Base-by-base conservation (phyloP, 2,113 vertebrate genomes). In the Corynorhinus townsendii region DNA sequence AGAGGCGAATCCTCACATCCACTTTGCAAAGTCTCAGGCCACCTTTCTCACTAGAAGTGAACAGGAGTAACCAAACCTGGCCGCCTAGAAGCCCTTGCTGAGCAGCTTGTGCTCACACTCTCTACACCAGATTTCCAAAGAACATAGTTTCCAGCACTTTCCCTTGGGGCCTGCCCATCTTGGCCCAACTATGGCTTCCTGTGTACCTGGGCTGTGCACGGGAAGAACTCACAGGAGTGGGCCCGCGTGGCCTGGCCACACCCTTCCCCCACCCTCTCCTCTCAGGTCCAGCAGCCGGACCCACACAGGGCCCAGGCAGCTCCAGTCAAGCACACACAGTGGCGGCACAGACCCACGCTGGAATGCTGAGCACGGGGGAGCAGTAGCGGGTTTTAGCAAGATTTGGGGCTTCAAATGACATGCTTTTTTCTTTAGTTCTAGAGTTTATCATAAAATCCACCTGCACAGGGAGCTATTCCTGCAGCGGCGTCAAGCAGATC, bases 221-320 rank as follows among this genome's bases (percentile, higher is more conserved):
- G 7, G 7, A 49, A 9, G 72, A 26, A 14, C 24, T 40, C 62
- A 11, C 7, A 22, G 5, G 22, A 85, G 43, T 45, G n/a, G 35
- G 33, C 14, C 35, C 5, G 4, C 0, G 28, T 54, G 33, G 22
- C 24, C 28, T 1, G 8, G 40, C 43, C 3, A 1, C 4, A 64
- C 28, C 62, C 28, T 22, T 3, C 20, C 4, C 0, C 5, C 8
- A 33, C 5, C 7, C 17, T 79, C 47, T 79, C 11, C 47, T 12
- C 59, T 28, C 26, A 4, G 54, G 38, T 16, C 38, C 0, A 0
- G 19, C 38, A 19, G 5, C 7, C 5, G 1, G 22, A 0, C 2
- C 43, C 5, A 2, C 0, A 22, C 0, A 52, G 45, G 47, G 45
- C 16, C 28, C 3, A 9, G 40, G 47, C 1, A 2, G 19, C 2